Base-by-base conservation (phyloP, 1,140 invertebrate species). In the Drosophila lacertosa region DNA sequence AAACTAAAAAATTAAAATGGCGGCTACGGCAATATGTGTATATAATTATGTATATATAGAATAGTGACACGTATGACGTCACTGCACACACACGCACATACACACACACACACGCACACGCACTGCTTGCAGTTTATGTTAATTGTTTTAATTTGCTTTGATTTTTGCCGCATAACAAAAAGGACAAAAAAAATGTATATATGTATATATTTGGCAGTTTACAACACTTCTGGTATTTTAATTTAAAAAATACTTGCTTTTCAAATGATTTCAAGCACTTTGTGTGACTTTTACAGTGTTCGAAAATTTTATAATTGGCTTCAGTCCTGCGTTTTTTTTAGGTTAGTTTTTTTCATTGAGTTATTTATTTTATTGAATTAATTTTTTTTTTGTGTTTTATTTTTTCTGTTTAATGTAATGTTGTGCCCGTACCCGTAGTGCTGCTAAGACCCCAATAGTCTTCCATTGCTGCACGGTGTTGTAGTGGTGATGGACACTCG, bases 381-480 rank as follows among this genome's bases (percentile, higher is more conserved):
- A 37, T 13, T 29, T 47, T 55, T 40, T 10, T 2, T 10, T 10
- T 4, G n/a, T 47, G 2, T 3, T 4, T 13, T 35, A n/a, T 51
- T 51, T 0, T 50, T 51, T 22, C 18, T 35, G 20, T 37, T 2
- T 15, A 20, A 24, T 39, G 26, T 64, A 44, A 53, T 51, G 26
- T 55, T 53, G 35, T 79, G 47, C 42, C 66, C 74, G 81, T 91
- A 91, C 90, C 90, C 77, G 76, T 89, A 77, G 82, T 89, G 79
- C 74, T 90, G 82, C 82, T 90, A 76, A 91, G 89, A 82, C 90
- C 90, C 90, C 90, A 91, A 90, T 90, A 88, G 77, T 91, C 90
- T 84, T 91, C 90, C 90, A 91, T 91, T 89, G 88, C 80, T 89
- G 83, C 86, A 88, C 77, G 86, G 86, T 89, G 77, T 81, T 89